Evolutionary conservation across 2,797 vertebrate genomes (phyloP).

Genomic region (Phataginus tetradactyla): DNA sequence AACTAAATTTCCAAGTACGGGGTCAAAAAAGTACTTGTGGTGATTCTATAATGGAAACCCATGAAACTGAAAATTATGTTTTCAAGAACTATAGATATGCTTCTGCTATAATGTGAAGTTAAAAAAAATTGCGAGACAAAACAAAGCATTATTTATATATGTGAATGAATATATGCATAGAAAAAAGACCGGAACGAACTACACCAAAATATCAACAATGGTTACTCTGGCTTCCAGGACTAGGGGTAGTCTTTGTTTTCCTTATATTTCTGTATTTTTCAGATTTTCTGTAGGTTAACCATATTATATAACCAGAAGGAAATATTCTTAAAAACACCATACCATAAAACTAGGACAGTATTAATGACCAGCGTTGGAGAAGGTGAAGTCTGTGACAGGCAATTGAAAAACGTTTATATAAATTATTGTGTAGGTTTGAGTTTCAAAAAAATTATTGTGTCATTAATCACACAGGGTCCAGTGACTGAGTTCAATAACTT

Average conservation of each 20-base stretch:
- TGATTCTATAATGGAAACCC: background rate
- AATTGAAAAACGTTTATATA: background rate
- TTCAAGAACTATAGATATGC: background rate
- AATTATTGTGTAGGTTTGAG: background rate
- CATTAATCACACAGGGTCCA: background rate
- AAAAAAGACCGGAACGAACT: background rate
- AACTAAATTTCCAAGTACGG: background rate
- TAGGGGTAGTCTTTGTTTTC: background rate
- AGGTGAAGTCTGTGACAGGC: background rate
- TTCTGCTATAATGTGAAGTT: background rate
- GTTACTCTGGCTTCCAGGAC: background rate
- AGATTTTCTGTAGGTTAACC: background rate
- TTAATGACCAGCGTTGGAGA: background rate
- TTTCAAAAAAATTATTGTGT: background rate
- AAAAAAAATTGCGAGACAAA: background rate
- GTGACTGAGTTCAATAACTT: slow-evolving; percentile 1
- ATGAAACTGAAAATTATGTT: background rate
- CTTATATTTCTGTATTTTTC: background rate
- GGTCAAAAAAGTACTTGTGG: background rate
- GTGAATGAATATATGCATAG: background rate
- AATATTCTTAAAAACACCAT: background rate
- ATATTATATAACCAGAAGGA: background rate
- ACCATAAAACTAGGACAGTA: background rate
- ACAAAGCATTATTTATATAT: background rate
- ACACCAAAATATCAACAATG: background rate